phyloP scores from a whole-genome alignment of 2,113 vertebrate species.

The Monarcha castaneiventris region DNA sequence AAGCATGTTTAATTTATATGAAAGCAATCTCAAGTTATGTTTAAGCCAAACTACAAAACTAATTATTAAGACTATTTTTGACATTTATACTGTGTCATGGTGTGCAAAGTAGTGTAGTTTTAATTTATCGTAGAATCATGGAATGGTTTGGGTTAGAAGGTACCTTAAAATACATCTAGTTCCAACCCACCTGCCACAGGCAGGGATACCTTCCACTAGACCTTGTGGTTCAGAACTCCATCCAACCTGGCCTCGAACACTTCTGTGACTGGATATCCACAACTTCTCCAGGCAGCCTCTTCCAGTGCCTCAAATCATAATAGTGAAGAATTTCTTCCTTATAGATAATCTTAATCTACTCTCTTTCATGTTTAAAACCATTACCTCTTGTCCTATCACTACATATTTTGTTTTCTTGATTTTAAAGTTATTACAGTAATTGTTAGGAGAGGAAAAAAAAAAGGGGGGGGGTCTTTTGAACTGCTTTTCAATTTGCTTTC shows the following conservation, averaged over 20 bases:
- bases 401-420: background rate
- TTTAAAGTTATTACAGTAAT: background rate
- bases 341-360: background rate
- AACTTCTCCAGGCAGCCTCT: background rate
- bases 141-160: background rate
- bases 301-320: background rate
- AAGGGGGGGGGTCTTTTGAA: accelerated
- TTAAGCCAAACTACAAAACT: background rate
- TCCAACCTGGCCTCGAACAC: background rate
- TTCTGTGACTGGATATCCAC: accelerated
- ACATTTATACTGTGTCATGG: background rate
- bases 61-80: background rate
- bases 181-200: background rate
- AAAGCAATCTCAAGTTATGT: background rate
- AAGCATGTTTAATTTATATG: background rate
- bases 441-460: background rate
- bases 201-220: background rate
- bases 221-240: background rate
- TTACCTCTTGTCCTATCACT: background rate
- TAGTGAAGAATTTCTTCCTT: background rate
- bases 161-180: background rate
- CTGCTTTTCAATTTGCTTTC: background rate
- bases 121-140: background rate
- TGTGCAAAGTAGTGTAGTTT: background rate
- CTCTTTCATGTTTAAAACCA: background rate